Conservation (phyloP, 2,797 vertebrate species). For the Phataginus tricuspis region DNA sequence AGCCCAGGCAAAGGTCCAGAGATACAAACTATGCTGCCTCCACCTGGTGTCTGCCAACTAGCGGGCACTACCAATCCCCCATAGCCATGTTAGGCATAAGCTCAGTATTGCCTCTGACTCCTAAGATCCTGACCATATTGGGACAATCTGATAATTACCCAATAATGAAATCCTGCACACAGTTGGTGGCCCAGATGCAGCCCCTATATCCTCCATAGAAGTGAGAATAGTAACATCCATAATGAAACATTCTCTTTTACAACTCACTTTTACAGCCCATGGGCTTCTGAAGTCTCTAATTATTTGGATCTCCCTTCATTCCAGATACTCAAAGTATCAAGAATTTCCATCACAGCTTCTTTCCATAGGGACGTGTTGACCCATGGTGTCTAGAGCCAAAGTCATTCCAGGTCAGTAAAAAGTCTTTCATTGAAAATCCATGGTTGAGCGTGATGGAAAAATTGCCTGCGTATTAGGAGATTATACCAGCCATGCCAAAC, state of each 20-base stretch:
- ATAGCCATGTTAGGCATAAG: not conserved
- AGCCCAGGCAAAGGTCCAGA: not conserved
- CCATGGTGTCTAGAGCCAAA: conserved; percentile 6
- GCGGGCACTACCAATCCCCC: not conserved
- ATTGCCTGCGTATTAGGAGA: not conserved
- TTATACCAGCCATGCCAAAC: not conserved
- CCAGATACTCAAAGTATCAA: not conserved
- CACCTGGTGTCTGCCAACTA: not conserved
- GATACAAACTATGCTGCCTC: not conserved
- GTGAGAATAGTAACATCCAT: not conserved
- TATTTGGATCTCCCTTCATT: not conserved
- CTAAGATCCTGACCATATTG: not conserved
- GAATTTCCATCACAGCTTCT: conserved; percentile 52
- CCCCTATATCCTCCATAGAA: not conserved
- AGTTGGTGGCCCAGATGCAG: not conserved
- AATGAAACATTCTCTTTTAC: conserved; percentile 44
- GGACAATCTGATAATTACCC: not conserved
- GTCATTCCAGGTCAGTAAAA: conserved; percentile 37
- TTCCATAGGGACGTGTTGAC: not conserved
- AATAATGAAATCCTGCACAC: not conserved
- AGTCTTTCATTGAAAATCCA: conserved; percentile 51
- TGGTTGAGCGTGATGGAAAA: not conserved
- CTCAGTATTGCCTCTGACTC: not conserved
- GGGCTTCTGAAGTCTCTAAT: not conserved
- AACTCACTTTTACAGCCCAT: not conserved